Evolutionary conservation across 2,888 invertebrate genomes (phyloP).

Genomic region (Bedellia somnulentella): DNA sequence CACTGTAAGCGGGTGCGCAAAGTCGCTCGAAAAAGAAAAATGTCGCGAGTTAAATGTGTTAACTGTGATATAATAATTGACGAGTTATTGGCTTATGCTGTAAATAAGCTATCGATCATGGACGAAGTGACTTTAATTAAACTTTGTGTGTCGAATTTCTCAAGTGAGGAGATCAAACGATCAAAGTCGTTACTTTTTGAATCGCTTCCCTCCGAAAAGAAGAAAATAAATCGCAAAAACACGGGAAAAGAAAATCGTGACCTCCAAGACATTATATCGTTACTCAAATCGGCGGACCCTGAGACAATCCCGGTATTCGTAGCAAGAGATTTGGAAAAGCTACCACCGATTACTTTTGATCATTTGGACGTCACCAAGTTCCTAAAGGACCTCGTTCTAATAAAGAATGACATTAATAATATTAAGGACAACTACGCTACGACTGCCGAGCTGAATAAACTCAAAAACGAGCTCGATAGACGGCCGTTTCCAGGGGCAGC

Average conservation of each 20-base stretch:
- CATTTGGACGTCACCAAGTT: too few relatives aligned
- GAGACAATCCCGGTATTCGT: neutral
- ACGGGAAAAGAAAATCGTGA: neutral
- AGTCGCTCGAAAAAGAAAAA: too few relatives aligned
- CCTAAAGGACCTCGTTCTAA: neutral
- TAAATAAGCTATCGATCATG: constrained; percentile 6
- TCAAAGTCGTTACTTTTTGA: constrained; percentile 4
- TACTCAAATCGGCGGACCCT: neutral
- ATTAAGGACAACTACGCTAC: constrained; percentile 1
- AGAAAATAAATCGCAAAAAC: neutral
- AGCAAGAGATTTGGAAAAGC: neutral
- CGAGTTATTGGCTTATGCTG: constrained; percentile 5
- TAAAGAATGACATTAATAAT: neutral
- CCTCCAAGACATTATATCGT: neutral
- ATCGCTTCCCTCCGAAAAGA: constrained; percentile 2
- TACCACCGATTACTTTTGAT: too few relatives aligned
- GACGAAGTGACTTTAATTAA: constrained; percentile 4
- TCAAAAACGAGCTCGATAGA: neutral
- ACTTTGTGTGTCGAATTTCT: constrained; percentile 6
- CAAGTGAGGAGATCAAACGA: constrained; percentile 3
- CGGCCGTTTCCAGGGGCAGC: too few relatives aligned
- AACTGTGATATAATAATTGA: constrained; percentile 5
- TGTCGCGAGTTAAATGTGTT: constrained; percentile 3
- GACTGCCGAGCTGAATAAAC: neutral
- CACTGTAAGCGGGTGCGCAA: too few relatives aligned